phyloP scores from a whole-genome alignment of 2,113 vertebrate species.

The Excalfactoria chinensis region DNA sequence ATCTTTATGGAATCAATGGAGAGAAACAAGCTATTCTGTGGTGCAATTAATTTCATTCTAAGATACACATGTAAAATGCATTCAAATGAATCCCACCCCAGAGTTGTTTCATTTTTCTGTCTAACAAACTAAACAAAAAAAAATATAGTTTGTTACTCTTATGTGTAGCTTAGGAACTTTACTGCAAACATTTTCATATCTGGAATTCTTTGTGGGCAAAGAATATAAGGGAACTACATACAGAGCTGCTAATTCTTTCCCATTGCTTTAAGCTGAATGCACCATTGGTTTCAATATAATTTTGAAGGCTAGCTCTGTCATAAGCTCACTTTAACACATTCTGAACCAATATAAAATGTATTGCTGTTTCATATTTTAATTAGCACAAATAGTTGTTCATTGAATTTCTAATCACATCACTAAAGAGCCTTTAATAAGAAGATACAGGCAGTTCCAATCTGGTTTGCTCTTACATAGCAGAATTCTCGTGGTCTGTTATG shows the following conservation, averaged over 20 bases:
- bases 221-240: background rate
- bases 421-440: slow-evolving; percentile 43
- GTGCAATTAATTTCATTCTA: background rate
- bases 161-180: background rate
- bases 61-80: background rate
- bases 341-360: slow-evolving; percentile 29
- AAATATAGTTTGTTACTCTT: background rate
- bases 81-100: background rate
- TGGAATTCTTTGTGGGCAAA: slow-evolving; percentile 35
- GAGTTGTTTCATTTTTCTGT: background rate
- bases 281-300: slow-evolving; percentile 27
- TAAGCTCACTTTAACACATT: slow-evolving; percentile 26
- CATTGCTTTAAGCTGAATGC: slow-evolving; percentile 9
- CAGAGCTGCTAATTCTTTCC: slow-evolving; percentile 29
- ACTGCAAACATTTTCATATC: background rate
- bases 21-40: background rate
- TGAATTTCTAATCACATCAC: slow-evolving; percentile 34
- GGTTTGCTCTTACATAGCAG: background rate
- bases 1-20: background rate
- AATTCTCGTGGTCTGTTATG: slow-evolving; percentile 58
- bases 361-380: slow-evolving; percentile 60
- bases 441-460: background rate
- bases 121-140: background rate
- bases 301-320: background rate
- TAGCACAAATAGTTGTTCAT: slow-evolving; percentile 43